phyloP scores from a whole-genome alignment of 2,113 vertebrate genomes.

The Anhinga anhinga region DNA sequence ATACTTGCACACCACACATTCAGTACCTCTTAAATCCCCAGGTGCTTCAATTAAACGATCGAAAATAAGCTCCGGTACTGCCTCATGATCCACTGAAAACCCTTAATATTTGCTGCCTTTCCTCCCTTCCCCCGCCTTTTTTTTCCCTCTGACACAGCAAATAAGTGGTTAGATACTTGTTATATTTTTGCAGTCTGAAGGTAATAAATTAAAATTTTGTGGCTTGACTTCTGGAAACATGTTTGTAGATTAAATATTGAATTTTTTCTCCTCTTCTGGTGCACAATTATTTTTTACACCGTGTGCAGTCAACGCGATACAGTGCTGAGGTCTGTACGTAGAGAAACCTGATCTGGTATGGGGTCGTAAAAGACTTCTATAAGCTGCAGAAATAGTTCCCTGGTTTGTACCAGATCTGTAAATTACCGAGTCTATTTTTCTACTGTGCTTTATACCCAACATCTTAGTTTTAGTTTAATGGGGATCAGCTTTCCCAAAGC shows the following conservation, averaged over 20 bases:
- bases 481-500: neutral
- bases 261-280: neutral
- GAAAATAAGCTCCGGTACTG: neutral
- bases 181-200: neutral
- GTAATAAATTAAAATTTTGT: neutral
- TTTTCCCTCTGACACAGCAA: neutral
- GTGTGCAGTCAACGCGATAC: neutral
- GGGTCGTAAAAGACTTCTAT: neutral
- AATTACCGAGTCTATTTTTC: neutral
- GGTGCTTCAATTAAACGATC: neutral
- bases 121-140: neutral
- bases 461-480: neutral
- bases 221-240: neutral
- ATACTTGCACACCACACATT: neutral
- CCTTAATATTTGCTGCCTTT: neutral
- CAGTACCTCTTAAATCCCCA: neutral
- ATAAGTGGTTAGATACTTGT: neutral
- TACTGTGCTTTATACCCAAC: neutral
- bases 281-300: neutral
- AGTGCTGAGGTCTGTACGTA: neutral
- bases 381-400: neutral
- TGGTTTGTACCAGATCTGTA: neutral
- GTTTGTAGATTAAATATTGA: constrained; percentile 7
- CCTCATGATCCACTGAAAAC: neutral
- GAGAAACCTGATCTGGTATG: neutral